Evolutionary conservation across 2,888 invertebrate genomes (phyloP), one percentile per base, ranked within the genome.

Genomic region (Craniophora ligustri): DNA sequence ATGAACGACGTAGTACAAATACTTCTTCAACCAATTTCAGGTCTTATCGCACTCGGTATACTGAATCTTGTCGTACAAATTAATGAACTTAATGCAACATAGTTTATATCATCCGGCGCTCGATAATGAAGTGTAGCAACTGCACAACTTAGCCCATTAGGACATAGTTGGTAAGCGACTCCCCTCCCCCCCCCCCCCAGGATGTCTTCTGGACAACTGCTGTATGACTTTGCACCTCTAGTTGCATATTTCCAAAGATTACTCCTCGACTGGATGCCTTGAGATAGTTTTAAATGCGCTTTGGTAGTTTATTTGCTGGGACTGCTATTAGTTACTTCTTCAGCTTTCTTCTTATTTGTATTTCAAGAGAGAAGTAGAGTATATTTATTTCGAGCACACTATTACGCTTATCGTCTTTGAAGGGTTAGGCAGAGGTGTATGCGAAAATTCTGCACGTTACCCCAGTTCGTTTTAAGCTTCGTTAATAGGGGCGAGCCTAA

Each of bases 101-200:
- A 51, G 49, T 69, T 51, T 38, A 68, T 62, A 62, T 46, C 36
- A 38, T 21, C 34, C 7, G 26, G 5, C 48, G 42, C 40, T 65
- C 73, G 76, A 80, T 82, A 83, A 82, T 82, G 76, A 79, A 77
- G 73, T 72, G 69, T 75, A 35, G 50, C 41, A 49, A 60, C 41
- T 50, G 58, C 58, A 44, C 42, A 79, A 80, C 71, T 82, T 76
- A 54, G 58, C 63, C 79, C 79, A 83, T 84, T 82, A 84, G 64
- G 72, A 61, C 72, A 78, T 77, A 78, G 75, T 79, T 76, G 61
- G 58, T 64, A 53, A 67, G 54, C 58, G 66, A 63, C 58, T n/a
- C n/a, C n/a, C n/a, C n/a, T n/a, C n/a, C n/a, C n/a, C n/a, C 72
- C 60, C 66, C 41, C 72, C 60, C 66, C 41, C 51, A 65, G 48